phyloP scores from a whole-genome alignment of 2,797 vertebrate genomes.

The Sebastolobus altivelis region DNA sequence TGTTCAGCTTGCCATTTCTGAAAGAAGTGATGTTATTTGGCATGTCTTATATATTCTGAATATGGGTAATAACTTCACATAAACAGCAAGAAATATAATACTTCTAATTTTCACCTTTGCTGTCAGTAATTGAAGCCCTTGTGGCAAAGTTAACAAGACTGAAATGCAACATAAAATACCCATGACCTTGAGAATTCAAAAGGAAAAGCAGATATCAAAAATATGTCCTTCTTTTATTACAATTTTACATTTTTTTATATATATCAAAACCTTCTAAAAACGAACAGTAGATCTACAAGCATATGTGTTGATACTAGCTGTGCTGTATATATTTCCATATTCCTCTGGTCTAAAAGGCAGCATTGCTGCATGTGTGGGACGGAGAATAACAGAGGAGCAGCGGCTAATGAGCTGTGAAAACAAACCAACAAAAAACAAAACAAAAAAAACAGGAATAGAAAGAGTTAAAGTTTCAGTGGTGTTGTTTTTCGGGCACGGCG shows the following conservation, averaged over 20 bases:
- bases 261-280: conserved; percentile 78
- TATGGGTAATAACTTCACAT: background rate
- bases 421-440: conserved; percentile 30
- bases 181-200: conserved; percentile 8
- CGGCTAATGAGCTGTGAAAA: conserved; percentile 57
- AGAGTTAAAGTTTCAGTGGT: conserved; percentile 33
- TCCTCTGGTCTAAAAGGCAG: conserved; percentile 63
- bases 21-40: background rate
- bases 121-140: background rate
- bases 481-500: conserved; percentile 32
- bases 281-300: conserved; percentile 63
- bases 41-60: background rate
- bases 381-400: conserved; percentile 52
- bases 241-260: conserved; percentile 66
- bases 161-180: conserved; percentile 8
- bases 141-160: background rate
- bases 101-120: background rate
- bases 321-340: conserved; percentile 40
- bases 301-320: conserved; percentile 47
- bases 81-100: background rate
- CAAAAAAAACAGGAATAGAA: conserved; percentile 47
- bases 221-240: conserved; percentile 74
- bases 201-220: conserved; percentile 63
- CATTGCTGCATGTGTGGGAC: conserved; percentile 62
- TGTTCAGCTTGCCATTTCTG: background rate